Evolutionary conservation across 2,888 invertebrate genomes (phyloP), one percentile per base, ranked within the genome.

Genomic region (Acanthopleura granulata): DNA sequence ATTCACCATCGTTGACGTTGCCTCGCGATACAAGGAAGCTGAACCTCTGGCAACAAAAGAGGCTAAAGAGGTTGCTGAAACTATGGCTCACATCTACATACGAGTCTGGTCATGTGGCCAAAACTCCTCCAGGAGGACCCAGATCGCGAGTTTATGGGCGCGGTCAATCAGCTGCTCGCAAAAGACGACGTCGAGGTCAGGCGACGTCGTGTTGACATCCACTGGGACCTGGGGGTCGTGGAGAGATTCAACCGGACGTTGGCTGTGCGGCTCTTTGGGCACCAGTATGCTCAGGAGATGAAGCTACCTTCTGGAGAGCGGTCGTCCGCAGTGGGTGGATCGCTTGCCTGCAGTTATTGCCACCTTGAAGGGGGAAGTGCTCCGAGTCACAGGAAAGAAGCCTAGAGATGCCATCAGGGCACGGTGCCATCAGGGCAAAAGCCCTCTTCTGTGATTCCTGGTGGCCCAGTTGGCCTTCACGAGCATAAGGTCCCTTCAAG

Each of bases 41-140:
- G 79, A 81, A 57, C 78, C n/a, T n/a, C n/a, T n/a, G n/a, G n/a
- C 81, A n/a, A 40, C 80, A 15, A 77, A 80, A 75, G 76, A 75
- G 22, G 74, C 75, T 57, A 73, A 71, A 74, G 78, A 78, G 76
- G 78, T 80, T 18, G 76, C 78, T 22, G 30, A 72, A 22, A 77
- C 80, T 0, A 75, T 80, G 76, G 12, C 6, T 3, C n/a, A n/a
- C n/a, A n/a, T n/a, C n/a, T n/a, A n/a, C n/a, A n/a, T n/a, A n/a
- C 57, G 18, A 57, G 79, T 51, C 74, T 74, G 16, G 29, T 77
- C 18, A 72, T 49, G 50, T 80, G 78, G 76, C 78, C 78, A 49
- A 80, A 78, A 49, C 62, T 78, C 51, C 73, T 78, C 29, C 78
- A 80, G 76, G 77, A 77, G 18, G 80, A 80, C 74, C 77, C 77